phyloP scores from a whole-genome alignment of 2,113 vertebrate species.

The Noturus placidus region DNA sequence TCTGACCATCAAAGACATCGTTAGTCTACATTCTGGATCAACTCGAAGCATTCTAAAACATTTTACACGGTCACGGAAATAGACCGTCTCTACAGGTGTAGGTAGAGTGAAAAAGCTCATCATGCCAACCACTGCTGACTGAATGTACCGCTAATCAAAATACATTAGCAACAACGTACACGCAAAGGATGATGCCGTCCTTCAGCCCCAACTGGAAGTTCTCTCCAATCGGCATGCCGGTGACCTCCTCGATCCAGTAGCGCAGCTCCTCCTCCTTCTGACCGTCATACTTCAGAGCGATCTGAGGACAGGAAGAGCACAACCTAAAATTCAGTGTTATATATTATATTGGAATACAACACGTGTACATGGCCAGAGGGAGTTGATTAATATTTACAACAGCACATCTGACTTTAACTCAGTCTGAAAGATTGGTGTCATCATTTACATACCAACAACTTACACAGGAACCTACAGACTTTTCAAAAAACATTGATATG shows the following conservation, averaged over 20 bases:
- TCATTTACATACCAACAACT: background rate
- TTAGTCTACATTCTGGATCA: background rate
- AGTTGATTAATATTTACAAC: background rate
- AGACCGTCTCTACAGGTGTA: background rate
- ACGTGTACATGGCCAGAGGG: background rate
- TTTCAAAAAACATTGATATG: background rate
- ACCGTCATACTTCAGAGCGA: slow-evolving; percentile 84
- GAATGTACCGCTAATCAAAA: background rate
- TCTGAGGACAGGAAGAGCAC: slow-evolving; percentile 67
- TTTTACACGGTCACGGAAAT: no score
- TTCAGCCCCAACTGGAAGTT: slow-evolving; percentile 85
- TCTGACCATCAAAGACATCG: background rate
- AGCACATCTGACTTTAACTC: background rate
- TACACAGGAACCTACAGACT: background rate
- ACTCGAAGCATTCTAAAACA: background rate
- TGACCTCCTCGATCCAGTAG: slow-evolving; percentile 87
- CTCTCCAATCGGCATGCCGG: slow-evolving; percentile 81
- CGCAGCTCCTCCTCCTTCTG: slow-evolving; percentile 85
- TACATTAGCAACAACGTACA: slow-evolving; percentile 68
- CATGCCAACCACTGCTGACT: background rate
- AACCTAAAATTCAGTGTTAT: background rate
- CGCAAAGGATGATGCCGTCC: slow-evolving; percentile 86
- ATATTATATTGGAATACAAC: background rate
- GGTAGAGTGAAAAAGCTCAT: background rate
- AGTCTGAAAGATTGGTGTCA: background rate